These are phyloP conservation scores for Pachyseris speciosa DNA, from an alignment of 64 coral and sea anemone species.

Conservation along the genomic window DNA sequence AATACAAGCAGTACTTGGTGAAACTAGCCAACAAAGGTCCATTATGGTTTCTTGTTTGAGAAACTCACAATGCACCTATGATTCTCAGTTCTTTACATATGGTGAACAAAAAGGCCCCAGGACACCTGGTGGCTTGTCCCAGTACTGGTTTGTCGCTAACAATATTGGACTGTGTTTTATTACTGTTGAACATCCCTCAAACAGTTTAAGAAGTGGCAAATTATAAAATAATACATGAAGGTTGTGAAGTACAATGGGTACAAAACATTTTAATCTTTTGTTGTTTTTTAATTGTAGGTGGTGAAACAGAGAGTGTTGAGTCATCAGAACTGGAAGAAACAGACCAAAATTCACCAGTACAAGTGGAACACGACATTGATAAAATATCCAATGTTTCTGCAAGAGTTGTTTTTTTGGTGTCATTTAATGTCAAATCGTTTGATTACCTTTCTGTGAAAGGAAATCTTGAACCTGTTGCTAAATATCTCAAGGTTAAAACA, in stretches of 20 bases:
- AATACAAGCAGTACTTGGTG: conserved; percentile 3
- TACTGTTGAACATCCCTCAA: conserved; percentile 14
- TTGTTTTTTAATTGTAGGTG: conserved; percentile 25
- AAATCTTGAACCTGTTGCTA: conserved; percentile 54
- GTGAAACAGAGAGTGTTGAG: conserved; percentile 21
- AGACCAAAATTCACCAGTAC: conserved; percentile 4
- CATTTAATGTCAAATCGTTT: conserved; percentile 55
- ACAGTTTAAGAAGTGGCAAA: conserved; percentile 21
- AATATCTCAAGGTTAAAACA: conserved; percentile 68
- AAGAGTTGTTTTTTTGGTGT: conserved; percentile 49
- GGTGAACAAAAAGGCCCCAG: neutral
- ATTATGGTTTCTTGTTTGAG: conserved; percentile 20
- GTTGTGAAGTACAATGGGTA: neutral
- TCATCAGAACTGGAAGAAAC: conserved; percentile 39
- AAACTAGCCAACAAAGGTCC: neutral
- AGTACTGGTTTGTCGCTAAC: neutral
- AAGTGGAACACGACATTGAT: conserved; percentile 45
- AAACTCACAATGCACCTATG: conserved; percentile 20
- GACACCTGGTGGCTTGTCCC: conserved; percentile 2
- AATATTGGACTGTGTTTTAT: conserved; percentile 3
- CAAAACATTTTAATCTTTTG: conserved; percentile 37
- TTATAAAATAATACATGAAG: too few relatives aligned
- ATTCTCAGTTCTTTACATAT: conserved; percentile 18
- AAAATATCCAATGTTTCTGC: conserved; percentile 48
- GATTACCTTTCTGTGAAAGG: conserved; percentile 39